Base-by-base conservation (phyloP, 2,113 vertebrate genomes). In the Acrocephalus arundinaceus region DNA sequence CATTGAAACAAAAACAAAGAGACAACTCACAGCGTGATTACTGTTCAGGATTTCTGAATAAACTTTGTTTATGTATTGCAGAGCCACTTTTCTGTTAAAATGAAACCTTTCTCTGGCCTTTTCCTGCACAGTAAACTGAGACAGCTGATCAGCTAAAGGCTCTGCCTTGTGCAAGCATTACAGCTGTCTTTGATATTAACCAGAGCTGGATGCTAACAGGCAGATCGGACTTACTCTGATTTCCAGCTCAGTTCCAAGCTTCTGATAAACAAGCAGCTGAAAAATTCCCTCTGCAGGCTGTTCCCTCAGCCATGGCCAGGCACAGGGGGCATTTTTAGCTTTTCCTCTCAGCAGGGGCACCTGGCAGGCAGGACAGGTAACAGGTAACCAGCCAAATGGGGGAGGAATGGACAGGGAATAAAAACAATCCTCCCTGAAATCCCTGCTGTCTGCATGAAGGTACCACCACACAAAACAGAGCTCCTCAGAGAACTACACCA, bases 141-240 rank as follows among this genome's bases (percentile, higher is more conserved):
- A 96, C 30, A 96, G 81, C 57, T 89, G 84, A 91, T 77, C 13
- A 33, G 82, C 85, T 96, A 63, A 63, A 87, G 59, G 33, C 58
- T 76, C 70, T 95, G 88, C 41, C 70, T 96, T 90, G 54, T 79
- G 77, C 71, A 94, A 97, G 67, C 23, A 18, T 73, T 78, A 48
- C 91, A 94, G 72, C 91, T 94, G 91, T 58, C 65, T 90, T 87
- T 96, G 97, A 97, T 95, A 95, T 62, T 97, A 96, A 98, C 96
- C 97, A 98, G 97, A 97, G 65, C 87, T 97, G 94, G 94, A 95
- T 85, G 86, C 84, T 95, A 93, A 87, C 62, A 76, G 68, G 52
- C 72, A 87, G 81, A 88, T 78, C 63, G 39, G 93, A 93, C 77
- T 97, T 94, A 77, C 84, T 96, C 90, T 96, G 94, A 95, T 89